Evolutionary conservation across 2,113 vertebrate genomes (phyloP).

Genomic region (Sterna hirundo): DNA sequence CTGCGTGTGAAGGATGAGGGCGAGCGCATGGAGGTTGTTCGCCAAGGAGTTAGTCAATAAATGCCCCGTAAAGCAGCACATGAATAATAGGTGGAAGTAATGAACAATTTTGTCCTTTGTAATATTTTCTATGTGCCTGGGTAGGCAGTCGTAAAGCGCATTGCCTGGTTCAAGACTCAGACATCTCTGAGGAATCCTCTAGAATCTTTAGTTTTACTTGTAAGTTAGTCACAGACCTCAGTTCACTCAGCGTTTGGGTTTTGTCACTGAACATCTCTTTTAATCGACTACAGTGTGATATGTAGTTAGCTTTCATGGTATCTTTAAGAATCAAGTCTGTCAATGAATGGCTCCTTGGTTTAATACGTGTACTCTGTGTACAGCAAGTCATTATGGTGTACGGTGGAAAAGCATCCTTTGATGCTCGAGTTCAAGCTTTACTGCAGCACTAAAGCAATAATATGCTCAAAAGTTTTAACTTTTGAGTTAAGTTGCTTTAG

Average conservation of each 20-base stretch:
- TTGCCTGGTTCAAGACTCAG: not conserved
- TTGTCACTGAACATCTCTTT: not conserved
- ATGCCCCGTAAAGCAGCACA: not conserved
- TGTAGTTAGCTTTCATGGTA: not conserved
- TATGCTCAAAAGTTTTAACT: not conserved
- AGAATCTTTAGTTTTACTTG: not conserved
- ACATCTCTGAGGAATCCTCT: not conserved
- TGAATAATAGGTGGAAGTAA: not conserved
- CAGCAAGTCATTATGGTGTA: not conserved
- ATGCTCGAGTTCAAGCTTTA: not conserved
- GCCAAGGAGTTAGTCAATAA: not conserved
- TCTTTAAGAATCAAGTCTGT: not conserved
- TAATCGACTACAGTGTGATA: not conserved
- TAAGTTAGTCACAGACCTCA: not conserved
- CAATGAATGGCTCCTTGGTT: not conserved
- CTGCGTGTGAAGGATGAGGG: not conserved
- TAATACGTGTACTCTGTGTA: not conserved
- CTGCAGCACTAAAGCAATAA: not conserved
- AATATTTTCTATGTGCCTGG: not conserved
- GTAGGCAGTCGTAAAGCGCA: accelerated
- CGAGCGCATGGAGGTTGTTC: not conserved
- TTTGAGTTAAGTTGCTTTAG: not conserved
- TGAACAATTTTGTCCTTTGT: not conserved
- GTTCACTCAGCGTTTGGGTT: not conserved
- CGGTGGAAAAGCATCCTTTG: not conserved